A percentile compares a stretch with the other conserved stretches of the same genome.
Conservation (phyloP, 2,797 vertebrate genomes). For the Morelia viridis region DNA sequence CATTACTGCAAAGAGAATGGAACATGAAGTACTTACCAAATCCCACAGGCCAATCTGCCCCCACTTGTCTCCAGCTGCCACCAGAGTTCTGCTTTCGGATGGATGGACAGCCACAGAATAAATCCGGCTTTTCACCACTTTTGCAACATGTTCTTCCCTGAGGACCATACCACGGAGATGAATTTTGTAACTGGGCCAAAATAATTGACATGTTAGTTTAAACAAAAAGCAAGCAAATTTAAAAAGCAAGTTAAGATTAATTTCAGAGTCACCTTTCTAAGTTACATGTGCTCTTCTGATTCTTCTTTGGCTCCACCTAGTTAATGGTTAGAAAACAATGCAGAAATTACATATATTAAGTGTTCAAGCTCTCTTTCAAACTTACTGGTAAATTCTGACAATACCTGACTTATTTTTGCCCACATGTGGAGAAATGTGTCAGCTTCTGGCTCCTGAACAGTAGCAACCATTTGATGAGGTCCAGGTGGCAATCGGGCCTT, state of each 20-base stretch:
- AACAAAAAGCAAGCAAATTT: conserved; percentile 15
- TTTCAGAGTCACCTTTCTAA: conserved; percentile 63
- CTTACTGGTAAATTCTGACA: accelerated
- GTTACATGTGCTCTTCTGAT: not conserved
- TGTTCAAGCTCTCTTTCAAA: accelerated
- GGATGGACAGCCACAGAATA: conserved; percentile 85
- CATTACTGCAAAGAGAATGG: not conserved
- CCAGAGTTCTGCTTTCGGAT: conserved; percentile 74
- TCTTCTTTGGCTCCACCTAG: conserved; percentile 46
- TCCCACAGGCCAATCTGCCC: conserved; percentile 88
- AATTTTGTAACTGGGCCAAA: conserved; percentile 75
- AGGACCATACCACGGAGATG: conserved; percentile 77
- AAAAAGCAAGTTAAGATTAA: not conserved
- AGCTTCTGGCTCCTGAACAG: conserved; percentile 65
- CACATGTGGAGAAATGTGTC: conserved; percentile 74
- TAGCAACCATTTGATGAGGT: conserved; percentile 77
- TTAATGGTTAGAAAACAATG: conserved; percentile 9
- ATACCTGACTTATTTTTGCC: conserved; percentile 78
- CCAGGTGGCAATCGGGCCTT: conserved; percentile 71
- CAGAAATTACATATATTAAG: not conserved
- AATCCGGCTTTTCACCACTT: conserved; percentile 79
- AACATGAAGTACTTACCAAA: conserved; percentile 71
- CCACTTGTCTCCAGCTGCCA: conserved; percentile 83
- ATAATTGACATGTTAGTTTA: accelerated
- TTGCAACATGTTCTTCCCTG: conserved; percentile 70